Percentiles rank a stretch among this genome's conserved stretches.
Conservation (phyloP, 2,888 invertebrate species). For the Dryadula phaetusa region DNA sequence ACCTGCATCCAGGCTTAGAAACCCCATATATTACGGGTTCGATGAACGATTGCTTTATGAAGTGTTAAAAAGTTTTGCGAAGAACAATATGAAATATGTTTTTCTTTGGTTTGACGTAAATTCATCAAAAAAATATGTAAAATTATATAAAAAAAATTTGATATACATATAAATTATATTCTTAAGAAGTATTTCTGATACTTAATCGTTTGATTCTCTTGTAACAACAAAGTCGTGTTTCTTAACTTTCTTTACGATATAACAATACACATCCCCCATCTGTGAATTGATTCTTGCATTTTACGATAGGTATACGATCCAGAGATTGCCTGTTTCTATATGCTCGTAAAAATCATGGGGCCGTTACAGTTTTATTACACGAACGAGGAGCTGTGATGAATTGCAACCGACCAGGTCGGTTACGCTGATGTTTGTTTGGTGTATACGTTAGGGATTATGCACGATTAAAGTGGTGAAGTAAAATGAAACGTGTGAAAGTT, state of each 20-base stretch:
- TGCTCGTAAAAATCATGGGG: constrained; percentile 40
- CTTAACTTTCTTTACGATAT: background rate
- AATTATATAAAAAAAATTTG: no score
- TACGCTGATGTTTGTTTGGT: background rate
- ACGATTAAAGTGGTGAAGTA: background rate
- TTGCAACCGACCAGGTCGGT: constrained; percentile 29
- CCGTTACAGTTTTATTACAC: constrained; percentile 40
- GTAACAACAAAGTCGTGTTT: background rate
- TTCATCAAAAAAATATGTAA: no score
- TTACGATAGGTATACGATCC: constrained; percentile 38
- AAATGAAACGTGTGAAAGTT: no score
- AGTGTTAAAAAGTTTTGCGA: background rate
- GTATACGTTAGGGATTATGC: background rate
- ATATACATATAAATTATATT: no score
- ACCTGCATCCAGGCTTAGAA: constrained; percentile 44
- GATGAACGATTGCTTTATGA: constrained; percentile 26
- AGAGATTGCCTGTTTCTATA: constrained; percentile 35
- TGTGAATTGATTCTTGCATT: constrained; percentile 35
- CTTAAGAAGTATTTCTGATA: background rate
- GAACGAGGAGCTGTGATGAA: constrained; percentile 37
- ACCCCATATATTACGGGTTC: constrained; percentile 38
- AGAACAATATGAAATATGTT: no score
- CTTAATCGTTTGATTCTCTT: background rate
- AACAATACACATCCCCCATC: background rate
- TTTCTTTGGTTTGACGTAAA: no score